Evolutionary conservation across 2,888 invertebrate species (phyloP), one percentile per base, ranked within the genome.

Genomic region (Boloria euphrosyne): DNA sequence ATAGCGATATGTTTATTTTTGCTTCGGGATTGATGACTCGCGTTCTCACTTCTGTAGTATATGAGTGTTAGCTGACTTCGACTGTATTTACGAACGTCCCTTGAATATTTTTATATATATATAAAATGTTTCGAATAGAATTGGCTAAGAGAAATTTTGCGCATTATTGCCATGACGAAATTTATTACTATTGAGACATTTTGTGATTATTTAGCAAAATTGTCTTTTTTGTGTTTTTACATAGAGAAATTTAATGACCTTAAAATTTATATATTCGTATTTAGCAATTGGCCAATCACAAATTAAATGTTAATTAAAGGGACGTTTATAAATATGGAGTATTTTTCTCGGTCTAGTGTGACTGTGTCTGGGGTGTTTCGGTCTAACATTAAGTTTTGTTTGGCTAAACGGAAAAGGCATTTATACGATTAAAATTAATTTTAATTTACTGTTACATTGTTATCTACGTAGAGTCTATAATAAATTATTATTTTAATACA

Each of bases 391-490:
- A 80, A 80, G 82, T 84, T 84, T 80, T 81, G 79, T 83, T 85
- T 81, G 81, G 84, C 83, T 86, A 82, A 79, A 77, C 81, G 74
- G 70, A 75, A 83, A 84, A 86, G 83, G 90, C 90, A 90, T 90
- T 90, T 90, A 90, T 86, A 82, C 68, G 81, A 79, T 80, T 82
- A 85, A 78, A 80, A 82, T 82, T 84, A 82, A 81, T 44, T 85
- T 86, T 86, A 85, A 81, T 81, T 82, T 81, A 84, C 84, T 87
- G 89, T 90, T 89, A 87, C 83, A 85, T 84, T 85, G 86, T 90
- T 89, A 81, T 87, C 83, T 81, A 81, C 83, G 83, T 89, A 89
- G 88, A 89, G 84, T 85, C 85, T 89, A 86, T 89, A 83, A 84
- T 89, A 90, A 89, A 87, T 90, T 89, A 90, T 89, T 90, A 78